A percentile compares a stretch with the other conserved stretches of the same genome.
phyloP scores from a whole-genome alignment of 2,113 vertebrate genomes.

The Uropsilus gracilis region DNA sequence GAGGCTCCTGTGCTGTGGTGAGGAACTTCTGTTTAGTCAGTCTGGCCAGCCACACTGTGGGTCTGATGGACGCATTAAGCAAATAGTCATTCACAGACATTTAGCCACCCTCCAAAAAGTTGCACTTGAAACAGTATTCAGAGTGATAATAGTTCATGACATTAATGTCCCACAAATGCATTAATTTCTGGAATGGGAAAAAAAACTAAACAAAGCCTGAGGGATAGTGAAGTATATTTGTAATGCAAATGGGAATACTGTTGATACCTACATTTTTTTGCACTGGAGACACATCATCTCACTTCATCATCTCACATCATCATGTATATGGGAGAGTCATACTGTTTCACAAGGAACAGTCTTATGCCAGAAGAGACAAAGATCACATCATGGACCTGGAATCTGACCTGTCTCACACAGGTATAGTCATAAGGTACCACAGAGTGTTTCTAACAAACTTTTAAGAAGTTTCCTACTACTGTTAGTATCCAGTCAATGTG shows the following conservation, averaged over 20 bases:
- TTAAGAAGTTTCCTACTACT: background rate
- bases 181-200: background rate
- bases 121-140: background rate
- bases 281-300: background rate
- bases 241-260: background rate
- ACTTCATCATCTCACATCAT: background rate
- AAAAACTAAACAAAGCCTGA: background rate
- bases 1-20: background rate
- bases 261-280: background rate
- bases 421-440: background rate
- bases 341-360: background rate
- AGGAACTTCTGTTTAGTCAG: background rate
- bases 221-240: background rate
- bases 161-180: background rate
- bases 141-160: background rate
- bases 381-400: no score
- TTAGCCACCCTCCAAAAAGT: background rate
- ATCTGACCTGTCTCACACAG: background rate
- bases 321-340: fast-evolving
- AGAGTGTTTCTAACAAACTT: background rate
- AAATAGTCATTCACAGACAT: background rate
- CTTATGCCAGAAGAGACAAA: background rate
- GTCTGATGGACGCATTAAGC: background rate
- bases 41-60: no score
- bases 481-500: background rate